Evolutionary conservation across 2,888 invertebrate species (phyloP).

Genomic region (Tipula unca): DNA sequence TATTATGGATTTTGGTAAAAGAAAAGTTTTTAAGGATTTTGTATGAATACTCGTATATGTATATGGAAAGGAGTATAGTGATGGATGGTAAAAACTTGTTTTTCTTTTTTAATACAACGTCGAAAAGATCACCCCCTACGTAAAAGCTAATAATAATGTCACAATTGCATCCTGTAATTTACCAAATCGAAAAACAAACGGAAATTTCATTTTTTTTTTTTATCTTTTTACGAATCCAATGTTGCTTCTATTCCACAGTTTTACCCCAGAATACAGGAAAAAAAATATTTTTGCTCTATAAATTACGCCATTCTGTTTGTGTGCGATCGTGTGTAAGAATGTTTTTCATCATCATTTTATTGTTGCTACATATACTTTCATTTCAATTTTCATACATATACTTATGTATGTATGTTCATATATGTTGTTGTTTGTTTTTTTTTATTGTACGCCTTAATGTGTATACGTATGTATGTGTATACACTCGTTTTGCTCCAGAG

Average conservation of each 20-base stretch:
- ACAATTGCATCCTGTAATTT: slow-evolving; percentile 8
- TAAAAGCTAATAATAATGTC: background rate
- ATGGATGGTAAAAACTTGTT: background rate
- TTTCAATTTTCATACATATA: background rate
- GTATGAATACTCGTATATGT: background rate
- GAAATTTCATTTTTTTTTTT: background rate
- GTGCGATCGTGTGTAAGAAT: slow-evolving; percentile 8
- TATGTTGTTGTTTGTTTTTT: background rate
- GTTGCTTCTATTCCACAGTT: background rate
- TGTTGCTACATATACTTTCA: background rate
- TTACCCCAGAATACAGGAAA: background rate
- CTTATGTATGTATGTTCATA: background rate
- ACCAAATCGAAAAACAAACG: background rate
- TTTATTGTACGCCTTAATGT: background rate
- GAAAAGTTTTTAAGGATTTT: background rate
- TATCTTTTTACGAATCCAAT: background rate
- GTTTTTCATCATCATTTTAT: background rate
- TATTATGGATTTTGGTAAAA: background rate
- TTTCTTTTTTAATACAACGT: background rate
- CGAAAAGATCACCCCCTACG: background rate
- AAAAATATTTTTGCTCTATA: background rate
- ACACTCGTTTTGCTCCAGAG: background rate
- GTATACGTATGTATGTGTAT: background rate
- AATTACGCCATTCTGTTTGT: background rate
- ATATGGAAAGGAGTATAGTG: background rate